Base-by-base conservation (phyloP, 2,113 vertebrate species). In the Thamnophis sirtalis region DNA sequence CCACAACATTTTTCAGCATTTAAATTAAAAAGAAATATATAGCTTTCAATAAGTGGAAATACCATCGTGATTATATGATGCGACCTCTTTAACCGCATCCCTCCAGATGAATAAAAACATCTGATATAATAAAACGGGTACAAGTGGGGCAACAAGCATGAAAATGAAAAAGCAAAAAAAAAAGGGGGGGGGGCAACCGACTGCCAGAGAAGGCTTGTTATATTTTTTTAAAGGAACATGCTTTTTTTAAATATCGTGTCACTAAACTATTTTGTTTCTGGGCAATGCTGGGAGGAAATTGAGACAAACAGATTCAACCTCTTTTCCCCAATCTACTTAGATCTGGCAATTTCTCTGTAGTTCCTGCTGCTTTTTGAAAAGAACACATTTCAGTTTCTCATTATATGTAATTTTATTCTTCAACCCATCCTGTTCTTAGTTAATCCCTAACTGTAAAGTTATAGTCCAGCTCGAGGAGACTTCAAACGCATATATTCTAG, bases 1-100 rank as follows among this genome's bases (percentile, higher is more conserved):
- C 84, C 95, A 96, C 95, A 97, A 87, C 93, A 95, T 96, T 95
- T 96, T 97, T 94, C 92, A 84, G 93, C 96, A 95, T 94, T 97
- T 97, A 97, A 98, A 98, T 98, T 98, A 97, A 98, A 98, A 98
- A 94, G 89, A 98, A 97, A 98, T 98, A 97, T 97, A 98, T 84
- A 92, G 96, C 73, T 84, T 92, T 93, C 84, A 85, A 93, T 87
- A 28, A 95, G 93, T 89, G 94, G 91, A 96, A 97, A 97, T 95
- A 91, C 90, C 95, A 96, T 86, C 93, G 92, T 95, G 96, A 96
- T 96, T 95, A 96, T 95, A 89, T 95, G 95, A 92, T 94, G 94
- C 96, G 94, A 97, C 93, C 92, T 96, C 96, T 96, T 95, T 94
- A 95, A 93, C 94, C 84, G 95, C 92, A 89, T 95, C 96, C 87